A percentile compares a stretch with the other conserved stretches of the same genome.
Conservation (phyloP, 1,140 invertebrate genomes). For the Xylocopa sonorina region DNA sequence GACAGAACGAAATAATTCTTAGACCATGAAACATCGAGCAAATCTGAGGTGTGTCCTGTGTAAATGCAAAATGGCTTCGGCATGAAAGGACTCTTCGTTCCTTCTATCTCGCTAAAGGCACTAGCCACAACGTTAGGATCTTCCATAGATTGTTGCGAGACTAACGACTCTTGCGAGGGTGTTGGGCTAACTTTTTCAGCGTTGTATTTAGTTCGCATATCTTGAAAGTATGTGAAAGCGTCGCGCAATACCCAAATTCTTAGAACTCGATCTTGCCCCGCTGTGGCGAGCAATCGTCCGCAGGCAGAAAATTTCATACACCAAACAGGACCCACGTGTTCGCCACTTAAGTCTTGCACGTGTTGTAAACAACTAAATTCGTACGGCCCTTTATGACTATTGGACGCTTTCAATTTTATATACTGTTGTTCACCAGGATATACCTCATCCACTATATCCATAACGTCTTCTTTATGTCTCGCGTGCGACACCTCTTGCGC, state of each 20-base stretch:
- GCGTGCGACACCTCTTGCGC: constrained; percentile 93
- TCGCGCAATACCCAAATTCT: constrained; percentile 96
- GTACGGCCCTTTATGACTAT: constrained; percentile 97
- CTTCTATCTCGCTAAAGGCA: constrained; percentile 76
- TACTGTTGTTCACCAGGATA: constrained; percentile 88
- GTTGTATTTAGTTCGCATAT: constrained; percentile 96
- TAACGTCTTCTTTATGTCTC: constrained; percentile 91
- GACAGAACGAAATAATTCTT: constrained; percentile 99
- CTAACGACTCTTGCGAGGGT: constrained; percentile 93
- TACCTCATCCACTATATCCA: constrained; percentile 92
- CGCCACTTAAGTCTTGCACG: constrained; percentile 89
- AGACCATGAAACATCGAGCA: constrained; percentile 98
- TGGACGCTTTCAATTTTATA: constrained; percentile 96
- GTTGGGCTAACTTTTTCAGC: constrained; percentile 94
- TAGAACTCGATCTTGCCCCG: constrained; percentile 96
- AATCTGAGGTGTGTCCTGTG: constrained; percentile 96
- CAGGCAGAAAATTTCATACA: constrained; percentile 99
- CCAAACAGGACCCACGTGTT: constrained; percentile 97
- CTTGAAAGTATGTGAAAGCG: constrained; percentile 94
- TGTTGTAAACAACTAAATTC: constrained; percentile 92
- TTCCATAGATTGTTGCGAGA: constrained; percentile 88
- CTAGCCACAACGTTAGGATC: constrained; percentile 84
- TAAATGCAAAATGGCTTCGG: constrained; percentile 97
- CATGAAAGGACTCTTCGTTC: constrained; percentile 90
- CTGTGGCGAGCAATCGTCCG: constrained; percentile 95